Percentiles rank a stretch among this genome's conserved stretches.
These are phyloP conservation scores for Blastomussa wellsi DNA, from an alignment of 92 coral and sea anemone genomes.

Conservation along the genomic window DNA sequence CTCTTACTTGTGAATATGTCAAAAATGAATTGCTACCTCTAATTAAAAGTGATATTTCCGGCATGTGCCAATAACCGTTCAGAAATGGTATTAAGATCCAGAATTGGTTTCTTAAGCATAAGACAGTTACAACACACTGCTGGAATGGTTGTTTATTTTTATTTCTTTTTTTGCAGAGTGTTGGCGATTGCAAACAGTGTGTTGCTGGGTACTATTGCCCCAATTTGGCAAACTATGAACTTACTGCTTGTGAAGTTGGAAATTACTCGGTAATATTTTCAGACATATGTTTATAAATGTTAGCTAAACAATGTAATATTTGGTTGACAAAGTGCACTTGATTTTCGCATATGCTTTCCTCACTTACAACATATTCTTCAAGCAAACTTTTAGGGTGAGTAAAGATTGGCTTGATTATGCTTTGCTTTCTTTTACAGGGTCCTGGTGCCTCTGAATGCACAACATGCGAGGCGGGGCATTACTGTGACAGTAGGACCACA, in stretches of 20 bases:
- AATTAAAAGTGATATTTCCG: not conserved
- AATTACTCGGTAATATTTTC: constrained; percentile 81
- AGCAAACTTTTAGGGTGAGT: not conserved
- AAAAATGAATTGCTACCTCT: no score
- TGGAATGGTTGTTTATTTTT: not conserved
- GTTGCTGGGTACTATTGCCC: constrained; percentile 92
- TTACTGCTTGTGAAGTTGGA: constrained; percentile 78
- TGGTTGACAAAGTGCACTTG: not conserved
- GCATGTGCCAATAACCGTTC: not conserved
- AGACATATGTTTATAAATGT: not conserved
- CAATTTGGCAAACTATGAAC: constrained; percentile 76
- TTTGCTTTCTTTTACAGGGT: constrained; percentile 52
- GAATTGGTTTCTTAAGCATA: not conserved
- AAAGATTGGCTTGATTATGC: not conserved
- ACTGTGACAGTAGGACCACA: constrained; percentile 87
- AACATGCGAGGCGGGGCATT: constrained; percentile 86
- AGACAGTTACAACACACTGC: not conserved
- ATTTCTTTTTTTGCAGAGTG: constrained; percentile 31
- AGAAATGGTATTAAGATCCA: not conserved
- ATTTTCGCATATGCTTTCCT: not conserved
- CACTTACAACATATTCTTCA: not conserved
- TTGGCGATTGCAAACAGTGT: constrained; percentile 83
- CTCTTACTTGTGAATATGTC: no score
- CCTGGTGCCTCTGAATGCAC: constrained; percentile 87
- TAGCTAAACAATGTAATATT: not conserved